phyloP scores from a whole-genome alignment of 2,113 vertebrate genomes.

The Phrynocephalus versicolor region DNA sequence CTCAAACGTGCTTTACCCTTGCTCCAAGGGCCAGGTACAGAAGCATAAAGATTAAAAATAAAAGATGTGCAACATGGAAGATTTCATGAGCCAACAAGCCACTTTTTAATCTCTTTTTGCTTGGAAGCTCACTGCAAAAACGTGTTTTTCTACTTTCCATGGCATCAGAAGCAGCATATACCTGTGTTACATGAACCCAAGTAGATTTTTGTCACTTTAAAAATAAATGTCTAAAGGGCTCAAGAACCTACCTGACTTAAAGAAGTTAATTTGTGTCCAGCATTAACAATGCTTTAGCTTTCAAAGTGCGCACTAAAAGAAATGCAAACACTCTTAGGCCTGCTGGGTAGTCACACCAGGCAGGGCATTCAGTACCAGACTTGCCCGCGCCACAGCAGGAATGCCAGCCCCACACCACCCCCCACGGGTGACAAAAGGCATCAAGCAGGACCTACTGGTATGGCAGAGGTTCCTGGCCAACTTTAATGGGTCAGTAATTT shows the following conservation, averaged over 20 bases:
- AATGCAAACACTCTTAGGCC: too few relatives aligned
- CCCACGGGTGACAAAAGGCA: too few relatives aligned
- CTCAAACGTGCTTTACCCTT: too few relatives aligned
- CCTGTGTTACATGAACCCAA: neutral
- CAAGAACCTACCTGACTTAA: neutral
- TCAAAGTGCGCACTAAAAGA: too few relatives aligned
- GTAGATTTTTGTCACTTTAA: constrained; percentile 22
- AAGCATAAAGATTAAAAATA: constrained; percentile 28
- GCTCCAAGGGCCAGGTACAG: neutral
- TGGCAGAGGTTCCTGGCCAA: too few relatives aligned
- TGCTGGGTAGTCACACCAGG: too few relatives aligned
- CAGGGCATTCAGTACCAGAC: too few relatives aligned
- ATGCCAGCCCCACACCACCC: too few relatives aligned
- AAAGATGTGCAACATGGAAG: neutral
- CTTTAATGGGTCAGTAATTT: too few relatives aligned
- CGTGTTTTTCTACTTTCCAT: constrained; percentile 55
- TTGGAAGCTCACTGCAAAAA: constrained; percentile 35
- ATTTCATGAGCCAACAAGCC: neutral
- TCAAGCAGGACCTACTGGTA: too few relatives aligned
- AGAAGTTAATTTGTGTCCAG: neutral
- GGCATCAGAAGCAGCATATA: constrained; percentile 46
- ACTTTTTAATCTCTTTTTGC: constrained; percentile 39
- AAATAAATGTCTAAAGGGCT: neutral
- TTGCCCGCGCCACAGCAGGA: too few relatives aligned
- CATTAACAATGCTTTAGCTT: neutral